These are phyloP conservation scores for Chloromyia formosa DNA, from an alignment of 2,888 invertebrate genomes.

Conservation along the genomic window DNA sequence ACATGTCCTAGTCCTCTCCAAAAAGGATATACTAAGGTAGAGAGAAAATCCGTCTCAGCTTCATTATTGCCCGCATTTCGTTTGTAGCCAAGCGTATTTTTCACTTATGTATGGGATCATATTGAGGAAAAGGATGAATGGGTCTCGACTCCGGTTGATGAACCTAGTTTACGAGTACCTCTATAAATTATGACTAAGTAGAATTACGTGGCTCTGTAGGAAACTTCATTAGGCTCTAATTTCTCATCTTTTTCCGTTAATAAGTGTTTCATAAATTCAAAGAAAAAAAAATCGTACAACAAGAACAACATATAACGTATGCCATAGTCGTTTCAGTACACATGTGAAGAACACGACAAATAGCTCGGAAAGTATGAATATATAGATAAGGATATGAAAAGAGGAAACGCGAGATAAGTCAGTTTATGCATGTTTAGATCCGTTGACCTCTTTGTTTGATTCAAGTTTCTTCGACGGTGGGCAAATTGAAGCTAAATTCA, in stretches of 20 bases:
- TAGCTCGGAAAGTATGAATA: not conserved
- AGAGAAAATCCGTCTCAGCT: no score
- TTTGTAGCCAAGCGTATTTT: conserved; percentile 13
- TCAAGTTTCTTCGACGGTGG: conserved; percentile 6
- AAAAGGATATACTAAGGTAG: no score
- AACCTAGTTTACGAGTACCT: conserved; percentile 41
- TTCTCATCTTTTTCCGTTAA: conserved; percentile 41
- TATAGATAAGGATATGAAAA: not conserved
- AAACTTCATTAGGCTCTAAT: conserved; percentile 46
- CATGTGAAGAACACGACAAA: no score
- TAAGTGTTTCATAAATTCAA: conserved; percentile 26
- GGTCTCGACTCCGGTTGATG: conserved; percentile 43
- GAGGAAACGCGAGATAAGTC: not conserved
- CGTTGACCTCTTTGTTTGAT: conserved; percentile 21
- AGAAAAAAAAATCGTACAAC: not conserved
- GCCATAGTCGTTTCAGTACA: no score
- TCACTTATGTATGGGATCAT: conserved; percentile 8
- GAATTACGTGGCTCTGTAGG: conserved; percentile 38
- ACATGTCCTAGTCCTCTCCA: no score
- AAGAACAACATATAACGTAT: no score
- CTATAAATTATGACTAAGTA: conserved; percentile 46
- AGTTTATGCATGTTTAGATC: conserved; percentile 33
- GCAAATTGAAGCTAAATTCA: conserved; percentile 18
- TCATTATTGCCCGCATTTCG: no score
- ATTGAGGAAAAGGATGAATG: conserved; percentile 8